Evolutionary conservation across 1,140 invertebrate genomes (phyloP), one percentile per base, ranked within the genome.

Genomic region (silkworm (Bombyx mori)): DNA sequence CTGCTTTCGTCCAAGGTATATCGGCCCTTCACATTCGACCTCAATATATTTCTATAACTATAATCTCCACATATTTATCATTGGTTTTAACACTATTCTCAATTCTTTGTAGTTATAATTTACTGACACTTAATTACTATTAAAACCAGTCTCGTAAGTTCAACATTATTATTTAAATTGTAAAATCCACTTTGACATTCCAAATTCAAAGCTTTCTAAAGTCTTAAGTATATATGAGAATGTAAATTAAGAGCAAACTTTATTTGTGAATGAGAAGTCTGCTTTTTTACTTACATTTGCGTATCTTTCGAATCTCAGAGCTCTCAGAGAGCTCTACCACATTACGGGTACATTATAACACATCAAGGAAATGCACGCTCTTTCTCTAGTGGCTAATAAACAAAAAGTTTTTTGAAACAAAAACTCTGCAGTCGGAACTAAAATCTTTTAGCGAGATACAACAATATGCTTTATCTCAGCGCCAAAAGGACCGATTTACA

Each of bases 371-470:
- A 62, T 58, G 61, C 61, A 51, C 53, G 44, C 7, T 44, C 52
- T 54, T 54, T 42, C 52, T 42, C 52, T 4, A n/a, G 18, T 2
- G 46, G 52, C 53, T 56, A 62, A 62, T 52, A 62, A 56, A 56
- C 56, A 58, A 58, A 57, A 62, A 62, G 46, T 61, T 62, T 58
- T 51, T 35, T 48, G 45, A 45, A 54, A 58, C 56, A 62, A 57
- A 58, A 58, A 52, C 51, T 51, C 46, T 44, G 52, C 42, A 52
- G 45, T 22, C 12, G 44, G 26, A 35, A 35, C 26, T 35, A 35
- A 35, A 35, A 35, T 35, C 26, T 35, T 35, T 35, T 35, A 35
- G 4, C 26, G 26, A 35, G 4, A 1, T 35, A 35, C 26, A 5
- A 35, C 26, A 35, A 35, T 35, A 5, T 35, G 26, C 26, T 35